Conservation (phyloP, 2,113 vertebrate species). For the Perca schrenkii region DNA sequence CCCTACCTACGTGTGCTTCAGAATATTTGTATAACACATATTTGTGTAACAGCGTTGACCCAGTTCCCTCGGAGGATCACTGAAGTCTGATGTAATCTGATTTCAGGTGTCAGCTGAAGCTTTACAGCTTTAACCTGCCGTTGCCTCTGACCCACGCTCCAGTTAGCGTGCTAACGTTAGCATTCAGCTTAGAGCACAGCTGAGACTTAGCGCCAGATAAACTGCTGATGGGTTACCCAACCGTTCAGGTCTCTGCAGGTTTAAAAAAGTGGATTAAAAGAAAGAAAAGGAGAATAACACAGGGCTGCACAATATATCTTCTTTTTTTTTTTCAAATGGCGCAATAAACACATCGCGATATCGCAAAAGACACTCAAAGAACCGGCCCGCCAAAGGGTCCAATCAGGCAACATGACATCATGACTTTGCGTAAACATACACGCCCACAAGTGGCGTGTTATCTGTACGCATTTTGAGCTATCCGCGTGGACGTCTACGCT, state of each 20-base stretch:
- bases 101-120: conserved; percentile 48
- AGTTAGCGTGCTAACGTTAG: conserved; percentile 2
- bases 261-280: not conserved
- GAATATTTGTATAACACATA: not conserved
- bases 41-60: conserved; percentile 4
- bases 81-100: conserved; percentile 53
- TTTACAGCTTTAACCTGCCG: conserved; percentile 36
- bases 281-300: not conserved
- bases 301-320: too few relatives aligned
- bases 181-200: not conserved
- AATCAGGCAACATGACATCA: too few relatives aligned
- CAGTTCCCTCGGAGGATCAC: conserved; percentile 47
- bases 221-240: not conserved
- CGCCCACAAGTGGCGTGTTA: too few relatives aligned
- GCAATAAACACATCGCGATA: too few relatives aligned
- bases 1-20: too few relatives aligned
- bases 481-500: too few relatives aligned
- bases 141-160: not conserved
- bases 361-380: too few relatives aligned
- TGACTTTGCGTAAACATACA: too few relatives aligned
- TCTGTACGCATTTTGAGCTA: too few relatives aligned
- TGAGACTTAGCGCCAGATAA: not conserved
- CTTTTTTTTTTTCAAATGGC: too few relatives aligned
- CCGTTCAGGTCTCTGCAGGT: not conserved
- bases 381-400: too few relatives aligned